phyloP scores from a whole-genome alignment of 2,888 invertebrate genomes.

The Serrognathus titanus region DNA sequence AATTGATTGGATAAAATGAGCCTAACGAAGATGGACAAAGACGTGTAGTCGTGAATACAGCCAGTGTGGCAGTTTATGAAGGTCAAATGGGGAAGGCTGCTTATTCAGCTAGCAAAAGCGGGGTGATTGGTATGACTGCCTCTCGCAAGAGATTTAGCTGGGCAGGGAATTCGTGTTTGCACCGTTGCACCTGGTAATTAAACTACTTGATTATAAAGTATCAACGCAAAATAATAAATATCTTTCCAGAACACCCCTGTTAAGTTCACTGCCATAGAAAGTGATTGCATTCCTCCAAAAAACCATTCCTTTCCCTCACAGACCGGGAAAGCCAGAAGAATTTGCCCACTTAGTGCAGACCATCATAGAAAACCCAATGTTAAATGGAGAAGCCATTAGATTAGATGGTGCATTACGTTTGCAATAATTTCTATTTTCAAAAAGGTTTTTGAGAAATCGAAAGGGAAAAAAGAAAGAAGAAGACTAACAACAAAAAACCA shows the following conservation, averaged over 20 bases:
- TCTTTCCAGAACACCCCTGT: constrained; percentile 73
- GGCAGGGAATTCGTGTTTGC: constrained; percentile 74
- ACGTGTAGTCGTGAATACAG: constrained; percentile 93
- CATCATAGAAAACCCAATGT: constrained; percentile 81
- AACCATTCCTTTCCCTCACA: constrained; percentile 77
- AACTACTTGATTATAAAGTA: too few relatives aligned
- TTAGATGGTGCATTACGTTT: constrained; percentile 77
- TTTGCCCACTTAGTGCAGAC: constrained; percentile 81
- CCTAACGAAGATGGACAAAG: constrained; percentile 81
- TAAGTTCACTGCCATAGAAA: constrained; percentile 75
- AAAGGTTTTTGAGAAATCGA: too few relatives aligned
- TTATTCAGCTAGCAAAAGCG: constrained; percentile 91
- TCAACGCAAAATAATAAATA: not conserved
- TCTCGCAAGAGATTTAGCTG: constrained; percentile 84
- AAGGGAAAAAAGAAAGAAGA: too few relatives aligned
- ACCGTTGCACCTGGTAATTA: constrained; percentile 74
- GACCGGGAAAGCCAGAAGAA: constrained; percentile 83
- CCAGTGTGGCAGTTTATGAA: constrained; percentile 92
- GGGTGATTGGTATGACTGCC: constrained; percentile 96
- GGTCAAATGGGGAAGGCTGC: constrained; percentile 96
- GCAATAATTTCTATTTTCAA: constrained; percentile 41
- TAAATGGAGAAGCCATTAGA: constrained; percentile 89
- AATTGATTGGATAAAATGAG: constrained; percentile 78
- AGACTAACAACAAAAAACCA: too few relatives aligned
- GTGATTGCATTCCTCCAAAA: constrained; percentile 73